phyloP scores from a whole-genome alignment of 2,797 vertebrate species.

The Propithecus perrieri region DNA sequence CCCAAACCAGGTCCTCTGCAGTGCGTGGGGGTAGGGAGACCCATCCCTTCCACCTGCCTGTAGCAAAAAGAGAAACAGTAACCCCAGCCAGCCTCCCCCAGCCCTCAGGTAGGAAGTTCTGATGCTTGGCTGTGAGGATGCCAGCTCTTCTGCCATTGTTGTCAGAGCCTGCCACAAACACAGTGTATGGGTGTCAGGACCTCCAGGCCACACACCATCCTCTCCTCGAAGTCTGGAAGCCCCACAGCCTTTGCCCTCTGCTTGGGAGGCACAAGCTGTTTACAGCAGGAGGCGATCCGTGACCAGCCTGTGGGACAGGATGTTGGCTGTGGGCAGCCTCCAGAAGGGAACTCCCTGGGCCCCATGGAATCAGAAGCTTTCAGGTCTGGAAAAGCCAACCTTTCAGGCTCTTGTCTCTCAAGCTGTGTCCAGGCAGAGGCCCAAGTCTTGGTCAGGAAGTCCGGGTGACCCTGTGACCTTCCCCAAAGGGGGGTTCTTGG shows the following conservation, averaged over 20 bases:
- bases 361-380: constrained; percentile 42
- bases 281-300: neutral
- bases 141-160: neutral
- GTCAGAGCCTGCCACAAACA: constrained; percentile 41
- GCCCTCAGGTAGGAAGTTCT: constrained; percentile 55
- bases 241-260: neutral
- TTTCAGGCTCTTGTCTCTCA: constrained; percentile 64
- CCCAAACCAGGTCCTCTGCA: constrained; percentile 59
- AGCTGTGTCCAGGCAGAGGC: constrained; percentile 73
- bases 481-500: constrained; percentile 54
- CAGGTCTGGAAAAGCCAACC: constrained; percentile 58
- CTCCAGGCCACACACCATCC: neutral
- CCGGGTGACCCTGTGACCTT: constrained; percentile 65
- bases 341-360: constrained; percentile 45
- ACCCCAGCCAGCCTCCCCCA: neutral
- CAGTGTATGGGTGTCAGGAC: neutral
- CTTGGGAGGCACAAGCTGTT: constrained; percentile 55
- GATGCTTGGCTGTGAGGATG: constrained; percentile 31
- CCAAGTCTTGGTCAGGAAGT: constrained; percentile 76
- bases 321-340: constrained; percentile 55
- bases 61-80: constrained; percentile 54
- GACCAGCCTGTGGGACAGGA: constrained; percentile 48
- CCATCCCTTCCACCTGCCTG: constrained; percentile 72
- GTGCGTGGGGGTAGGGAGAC: constrained; percentile 19
- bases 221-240: neutral